Conservation (phyloP, 2,113 vertebrate species). For the Neodon shergylaensis region DNA sequence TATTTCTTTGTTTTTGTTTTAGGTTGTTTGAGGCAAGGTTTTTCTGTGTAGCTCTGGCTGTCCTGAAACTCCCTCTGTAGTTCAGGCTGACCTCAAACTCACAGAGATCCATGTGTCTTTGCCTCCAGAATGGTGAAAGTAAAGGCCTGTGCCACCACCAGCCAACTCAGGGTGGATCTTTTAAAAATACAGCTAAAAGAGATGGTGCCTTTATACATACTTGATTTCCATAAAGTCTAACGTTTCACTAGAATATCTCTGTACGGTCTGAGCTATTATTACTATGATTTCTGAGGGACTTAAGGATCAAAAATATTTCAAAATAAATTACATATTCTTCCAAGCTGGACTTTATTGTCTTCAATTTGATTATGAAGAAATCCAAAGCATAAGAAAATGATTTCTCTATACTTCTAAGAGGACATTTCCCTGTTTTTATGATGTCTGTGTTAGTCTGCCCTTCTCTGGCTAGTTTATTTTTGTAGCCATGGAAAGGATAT, state of each 20-base stretch:
- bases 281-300: slow-evolving; percentile 43
- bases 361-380: slow-evolving; percentile 56
- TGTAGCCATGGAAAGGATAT: slow-evolving; percentile 20
- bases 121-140: too few relatives aligned
- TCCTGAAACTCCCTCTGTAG: too few relatives aligned
- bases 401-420: slow-evolving; percentile 45
- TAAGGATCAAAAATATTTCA: slow-evolving; percentile 59
- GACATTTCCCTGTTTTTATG: not conserved
- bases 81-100: too few relatives aligned
- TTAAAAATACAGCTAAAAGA: slow-evolving; percentile 37
- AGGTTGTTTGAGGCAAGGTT: too few relatives aligned
- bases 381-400: not conserved
- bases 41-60: too few relatives aligned
- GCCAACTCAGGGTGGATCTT: not conserved
- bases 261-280: slow-evolving; percentile 47
- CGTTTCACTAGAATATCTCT: slow-evolving; percentile 26
- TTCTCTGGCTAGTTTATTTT: slow-evolving; percentile 33
- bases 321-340: slow-evolving; percentile 47
- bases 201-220: slow-evolving; percentile 36
- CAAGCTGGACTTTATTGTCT: slow-evolving; percentile 44
- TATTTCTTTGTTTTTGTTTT: too few relatives aligned
- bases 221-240: slow-evolving; percentile 39
- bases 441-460: not conserved
- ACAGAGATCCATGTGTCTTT: too few relatives aligned
- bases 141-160: too few relatives aligned